Evolutionary conservation across 1,140 invertebrate species (phyloP), one percentile per base, ranked within the genome.

Genomic region (Euborellia annulipes): DNA sequence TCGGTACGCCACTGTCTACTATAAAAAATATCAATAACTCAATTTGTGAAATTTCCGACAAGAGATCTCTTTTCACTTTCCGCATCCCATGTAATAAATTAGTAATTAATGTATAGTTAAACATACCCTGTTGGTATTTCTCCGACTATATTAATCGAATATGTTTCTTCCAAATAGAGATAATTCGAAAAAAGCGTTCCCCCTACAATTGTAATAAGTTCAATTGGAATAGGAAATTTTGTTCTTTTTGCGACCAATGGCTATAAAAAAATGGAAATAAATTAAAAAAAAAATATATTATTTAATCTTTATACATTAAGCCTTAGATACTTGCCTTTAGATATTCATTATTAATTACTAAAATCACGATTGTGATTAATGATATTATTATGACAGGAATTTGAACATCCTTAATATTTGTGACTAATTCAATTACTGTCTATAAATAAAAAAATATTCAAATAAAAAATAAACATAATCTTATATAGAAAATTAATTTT

Each of bases 121-220:
- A 38, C 40, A 72, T 67, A 85, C 73, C 85, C 85, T 2, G 75
- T 79, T 40, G 85, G 85, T 54, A 90, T 85, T 23, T 71, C 53
- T 2, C 82, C 82, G n/a, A 90, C 76, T 11, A 79, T 66, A 11
- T 62, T 59, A 18, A 88, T 70, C 14, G 64, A 62, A 56, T 76
- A 82, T 2, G 51, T 59, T 8, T 62, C 58, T 9, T 71, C 55
- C 2, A 87, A 59, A 32, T 73, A 57, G 27, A 68, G 64, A 52
- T 69, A 73, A 41, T 70, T 67, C 0, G 85, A 89, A 3, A 76
- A 62, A 0, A 82, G 43, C 0, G 86, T 90, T 18, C 84, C 86
- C 1, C 74, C 57, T 3, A 90, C 69, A 2, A 95, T 82, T 3
- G 75, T 77, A 6, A 92, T 68, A 46, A 94, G 69, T 64, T 95